Base-by-base conservation (phyloP, 1,140 invertebrate species). In the Trichoplusia ni region DNA sequence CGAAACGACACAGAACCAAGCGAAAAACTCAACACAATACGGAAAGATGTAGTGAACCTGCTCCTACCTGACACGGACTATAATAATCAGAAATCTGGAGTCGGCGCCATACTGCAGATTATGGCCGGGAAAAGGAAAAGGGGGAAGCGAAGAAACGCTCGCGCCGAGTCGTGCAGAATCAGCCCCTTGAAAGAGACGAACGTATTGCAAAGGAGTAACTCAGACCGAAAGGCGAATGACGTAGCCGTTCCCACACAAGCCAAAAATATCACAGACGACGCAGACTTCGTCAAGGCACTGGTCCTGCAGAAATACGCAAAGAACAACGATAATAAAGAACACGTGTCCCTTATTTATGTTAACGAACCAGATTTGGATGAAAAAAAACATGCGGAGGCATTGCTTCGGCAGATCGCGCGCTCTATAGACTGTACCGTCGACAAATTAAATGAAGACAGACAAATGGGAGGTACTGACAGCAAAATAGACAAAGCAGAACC, bases 41-140 rank as follows among this genome's bases (percentile, higher is more conserved):
- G 77, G 21, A 90, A 90, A 67, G 84, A 90, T 86, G 87, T 90
- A 75, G 81, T 90, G 4, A 90, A 90, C 71, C 62, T 90, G 2
- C 69, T 90, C 0, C 67, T 90, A 61, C 85, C 85, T 5, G 76
- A 81, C 33, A 86, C 80, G 2, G 77, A 86, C 23, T 90, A 90
- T 69, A 77, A 67, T 18, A 77, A 67, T 19, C 81, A 84, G 37
- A 84, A 80, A 60, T 73, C 74, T 7, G 82, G 84, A 14, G 85
- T 88, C 11, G 73, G 80, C 25, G 82, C 80, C 4, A 64, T 90
- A 21, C 63, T 88, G 1, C 71, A 86, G 40, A 85, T 86, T 25
- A 89, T 89, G 84, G 82, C 81, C 8, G 82, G 85, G 0, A 86
- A 86, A 66, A 44, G 74, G 13, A 79, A 70, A 53, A 80, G 69